phyloP scores from a whole-genome alignment of 2,888 invertebrate genomes.

The Cheilosia scutellata region DNA sequence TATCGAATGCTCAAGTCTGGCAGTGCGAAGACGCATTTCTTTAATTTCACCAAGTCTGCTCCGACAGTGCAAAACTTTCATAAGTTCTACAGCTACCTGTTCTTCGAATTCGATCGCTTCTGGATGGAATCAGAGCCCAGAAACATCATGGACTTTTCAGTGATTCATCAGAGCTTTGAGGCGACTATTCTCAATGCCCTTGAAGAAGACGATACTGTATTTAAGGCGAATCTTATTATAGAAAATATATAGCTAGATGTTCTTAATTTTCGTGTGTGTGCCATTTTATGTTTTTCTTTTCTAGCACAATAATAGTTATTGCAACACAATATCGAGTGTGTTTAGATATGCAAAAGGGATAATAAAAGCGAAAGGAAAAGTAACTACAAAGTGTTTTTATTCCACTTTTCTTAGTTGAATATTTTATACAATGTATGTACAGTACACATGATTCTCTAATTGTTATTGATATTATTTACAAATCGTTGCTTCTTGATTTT shows the following conservation, averaged over 20 bases:
- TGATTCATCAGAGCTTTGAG: constrained; percentile 94
- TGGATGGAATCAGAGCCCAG: constrained; percentile 96
- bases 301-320: constrained; percentile 28
- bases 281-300: constrained; percentile 31
- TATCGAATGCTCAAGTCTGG: constrained; percentile 92
- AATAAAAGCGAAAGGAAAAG: constrained; percentile 9
- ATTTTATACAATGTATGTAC: background rate
- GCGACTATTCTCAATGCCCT: constrained; percentile 88
- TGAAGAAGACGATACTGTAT: constrained; percentile 88
- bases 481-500: background rate
- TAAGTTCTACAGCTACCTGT: constrained; percentile 96
- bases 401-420: background rate
- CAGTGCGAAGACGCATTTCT: constrained; percentile 95
- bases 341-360: constrained; percentile 25
- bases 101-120: constrained; percentile 96
- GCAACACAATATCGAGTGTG: constrained; percentile 14
- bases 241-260: constrained; percentile 85
- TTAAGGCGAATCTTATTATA: constrained; percentile 92
- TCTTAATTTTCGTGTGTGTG: constrained; percentile 24
- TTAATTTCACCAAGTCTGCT: constrained; percentile 89
- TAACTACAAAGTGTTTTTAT: background rate
- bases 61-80: constrained; percentile 92
- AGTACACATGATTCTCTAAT: too few relatives aligned
- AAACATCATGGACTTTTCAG: constrained; percentile 98
- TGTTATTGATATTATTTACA: too few relatives aligned